Base-by-base conservation (phyloP, 2,888 invertebrate species). In the Xestobium rufovillosum region DNA sequence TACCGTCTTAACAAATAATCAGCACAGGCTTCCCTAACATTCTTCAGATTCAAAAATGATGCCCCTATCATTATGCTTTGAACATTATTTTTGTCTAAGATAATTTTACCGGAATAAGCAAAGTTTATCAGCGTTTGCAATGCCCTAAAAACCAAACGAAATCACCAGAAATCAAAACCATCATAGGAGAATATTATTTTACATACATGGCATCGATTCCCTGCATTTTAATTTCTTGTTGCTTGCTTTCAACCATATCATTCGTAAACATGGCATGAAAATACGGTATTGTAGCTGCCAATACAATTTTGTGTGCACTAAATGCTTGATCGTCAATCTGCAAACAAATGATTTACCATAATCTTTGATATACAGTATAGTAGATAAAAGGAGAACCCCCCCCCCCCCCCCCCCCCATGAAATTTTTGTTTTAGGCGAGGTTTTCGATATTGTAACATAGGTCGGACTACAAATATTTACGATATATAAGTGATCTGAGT, bases 231-330 rank as follows among this genome's bases (percentile, higher is more conserved):
- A 90, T 83, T 59, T 86, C 86, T 54, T 76, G 78, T 52, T 84
- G 81, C 45, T 81, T 78, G 46, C 84, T 80, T 65, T 91, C 90
- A 3, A 81, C 76, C 87, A 91, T 87, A 57, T 89, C 85, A 61
- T 82, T 79, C 14, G 84, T 83, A 59, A 91, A 91, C 91, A 91
- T 91, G 8, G 84, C 86, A 65, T 84, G 78, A 56, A 91, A 91
- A 63, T 89, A 91, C 6, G 90, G 90, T 59, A 90, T 85, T 10
- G 83, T 84, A 2, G 86, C 82, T 2, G 89, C 85, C 38, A 91
- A 66, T 10, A 91, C 84, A 44, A 90, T 78, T 50, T 87, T 73
- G 62, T 90, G 88, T 2, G 86, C 86, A 44, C 80, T 80, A 58
- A 87, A 85, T 31, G 76, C 75, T 58, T 79, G 77, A 47, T 83